These are phyloP conservation scores for Dinothrombium tinctorium DNA, from an alignment of 1,140 invertebrate genomes.

Conservation along the genomic window DNA sequence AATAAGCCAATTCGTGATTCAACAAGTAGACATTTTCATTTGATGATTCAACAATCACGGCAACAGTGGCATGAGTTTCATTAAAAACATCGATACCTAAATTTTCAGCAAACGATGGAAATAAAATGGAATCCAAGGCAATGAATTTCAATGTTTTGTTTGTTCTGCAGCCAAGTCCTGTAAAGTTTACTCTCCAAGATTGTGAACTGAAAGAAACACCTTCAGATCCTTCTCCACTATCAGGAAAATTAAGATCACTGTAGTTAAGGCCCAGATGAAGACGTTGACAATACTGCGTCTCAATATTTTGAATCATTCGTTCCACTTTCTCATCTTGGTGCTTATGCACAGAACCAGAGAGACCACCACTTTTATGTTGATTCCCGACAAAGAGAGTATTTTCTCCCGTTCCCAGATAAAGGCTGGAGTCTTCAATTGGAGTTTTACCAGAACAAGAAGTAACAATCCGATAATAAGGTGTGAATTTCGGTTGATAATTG, in stretches of 20 bases:
- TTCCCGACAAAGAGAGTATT: slow-evolving; percentile 2
- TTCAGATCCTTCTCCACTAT: slow-evolving; percentile 6
- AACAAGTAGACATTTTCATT: slow-evolving; percentile 7
- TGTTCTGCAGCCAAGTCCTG: slow-evolving; percentile 27
- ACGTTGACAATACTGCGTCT: slow-evolving; percentile 12
- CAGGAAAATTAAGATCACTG: slow-evolving; percentile 14
- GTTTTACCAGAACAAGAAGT: slow-evolving; percentile 6
- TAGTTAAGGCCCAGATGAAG: slow-evolving; percentile 14
- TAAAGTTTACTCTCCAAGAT: slow-evolving; percentile 16
- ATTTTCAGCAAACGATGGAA: slow-evolving; percentile 41
- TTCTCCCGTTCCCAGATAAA: not conserved
- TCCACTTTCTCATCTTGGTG: slow-evolving; percentile 12
- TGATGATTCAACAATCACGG: slow-evolving; percentile 40
- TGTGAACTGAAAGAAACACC: not conserved
- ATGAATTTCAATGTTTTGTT: slow-evolving; percentile 41
- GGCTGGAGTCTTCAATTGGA: not conserved
- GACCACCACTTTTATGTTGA: too few species aligned
- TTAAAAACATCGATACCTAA: slow-evolving; percentile 28
- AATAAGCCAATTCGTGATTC: slow-evolving; percentile 6
- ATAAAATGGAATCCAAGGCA: slow-evolving; percentile 40
- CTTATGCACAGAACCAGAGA: not conserved
- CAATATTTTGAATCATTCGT: slow-evolving; percentile 13
- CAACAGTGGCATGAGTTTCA: slow-evolving; percentile 34
- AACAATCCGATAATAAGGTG: slow-evolving; percentile 8
- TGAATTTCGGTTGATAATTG: slow-evolving; percentile 9